phyloP scores from a whole-genome alignment of 2,888 invertebrate genomes.

The Ethmia dodecea region DNA sequence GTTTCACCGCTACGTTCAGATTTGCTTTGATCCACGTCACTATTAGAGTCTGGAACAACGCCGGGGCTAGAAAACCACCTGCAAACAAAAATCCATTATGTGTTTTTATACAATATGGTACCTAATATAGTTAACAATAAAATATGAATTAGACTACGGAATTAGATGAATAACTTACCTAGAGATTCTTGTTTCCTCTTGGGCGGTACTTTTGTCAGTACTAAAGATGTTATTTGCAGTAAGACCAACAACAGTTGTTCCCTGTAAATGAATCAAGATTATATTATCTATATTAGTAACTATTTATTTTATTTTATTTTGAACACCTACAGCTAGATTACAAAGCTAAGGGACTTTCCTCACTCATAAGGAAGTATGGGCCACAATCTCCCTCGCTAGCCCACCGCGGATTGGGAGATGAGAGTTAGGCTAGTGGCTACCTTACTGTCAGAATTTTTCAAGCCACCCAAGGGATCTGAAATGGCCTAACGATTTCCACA shows the following conservation, averaged over 20 bases:
- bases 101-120: neutral
- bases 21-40: conserved; percentile 99
- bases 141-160: neutral
- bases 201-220: conserved; percentile 87
- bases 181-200: conserved; percentile 86
- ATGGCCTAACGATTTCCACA: no score
- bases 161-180: conserved; percentile 48
- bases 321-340: no score
- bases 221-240: conserved; percentile 93
- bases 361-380: no score
- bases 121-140: neutral
- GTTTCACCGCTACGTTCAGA: conserved; percentile 92
- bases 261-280: no score
- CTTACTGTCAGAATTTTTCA: no score
- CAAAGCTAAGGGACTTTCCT: no score
- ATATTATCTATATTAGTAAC: no score
- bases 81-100: conserved; percentile 15
- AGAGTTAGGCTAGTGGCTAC: no score
- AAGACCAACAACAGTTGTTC: conserved; percentile 92
- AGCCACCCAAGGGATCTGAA: no score
- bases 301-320: no score
- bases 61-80: conserved; percentile 89
- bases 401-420: no score
- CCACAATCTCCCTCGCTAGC: no score
- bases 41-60: conserved; percentile 94